Conservation (phyloP, 2,797 vertebrate genomes). For the Cryptoprocta ferox region DNA sequence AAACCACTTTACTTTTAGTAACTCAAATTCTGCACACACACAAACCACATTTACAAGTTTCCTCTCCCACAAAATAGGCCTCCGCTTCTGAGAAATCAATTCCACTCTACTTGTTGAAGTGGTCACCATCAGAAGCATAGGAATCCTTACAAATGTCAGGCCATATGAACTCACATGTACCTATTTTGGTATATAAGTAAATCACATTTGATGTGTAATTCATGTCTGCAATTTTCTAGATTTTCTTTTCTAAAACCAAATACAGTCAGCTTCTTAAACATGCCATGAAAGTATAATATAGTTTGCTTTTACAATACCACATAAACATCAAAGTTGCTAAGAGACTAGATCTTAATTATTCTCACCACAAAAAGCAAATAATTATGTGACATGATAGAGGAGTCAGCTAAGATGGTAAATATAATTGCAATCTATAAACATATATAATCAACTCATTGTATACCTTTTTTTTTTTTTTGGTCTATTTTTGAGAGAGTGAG, state of each 20-base stretch:
- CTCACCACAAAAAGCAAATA: not conserved
- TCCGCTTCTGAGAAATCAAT: not conserved
- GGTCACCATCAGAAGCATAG: not conserved
- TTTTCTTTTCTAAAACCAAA: slow-evolving; percentile 35
- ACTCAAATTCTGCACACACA: slow-evolving; percentile 7
- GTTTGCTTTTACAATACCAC: not conserved
- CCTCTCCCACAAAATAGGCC: not conserved
- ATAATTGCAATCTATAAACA: not conserved
- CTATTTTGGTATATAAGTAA: slow-evolving; percentile 2
- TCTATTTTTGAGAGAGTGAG: too few relatives aligned
- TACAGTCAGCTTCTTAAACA: not conserved
- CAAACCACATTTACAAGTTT: not conserved
- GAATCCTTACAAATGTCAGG: not conserved
- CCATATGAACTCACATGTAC: not conserved
- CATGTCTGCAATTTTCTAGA: not conserved
- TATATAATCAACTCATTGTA: not conserved
- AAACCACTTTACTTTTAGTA: not conserved
- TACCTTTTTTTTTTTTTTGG: not conserved
- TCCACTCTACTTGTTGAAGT: not conserved
- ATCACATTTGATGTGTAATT: slow-evolving; percentile 8
- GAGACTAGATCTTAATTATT: not conserved
- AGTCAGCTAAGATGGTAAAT: not conserved
- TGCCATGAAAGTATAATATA: not conserved
- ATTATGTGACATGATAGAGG: not conserved
- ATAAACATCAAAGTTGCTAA: not conserved